phyloP scores from a whole-genome alignment of 2,113 vertebrate genomes.

The Colius striatus region DNA sequence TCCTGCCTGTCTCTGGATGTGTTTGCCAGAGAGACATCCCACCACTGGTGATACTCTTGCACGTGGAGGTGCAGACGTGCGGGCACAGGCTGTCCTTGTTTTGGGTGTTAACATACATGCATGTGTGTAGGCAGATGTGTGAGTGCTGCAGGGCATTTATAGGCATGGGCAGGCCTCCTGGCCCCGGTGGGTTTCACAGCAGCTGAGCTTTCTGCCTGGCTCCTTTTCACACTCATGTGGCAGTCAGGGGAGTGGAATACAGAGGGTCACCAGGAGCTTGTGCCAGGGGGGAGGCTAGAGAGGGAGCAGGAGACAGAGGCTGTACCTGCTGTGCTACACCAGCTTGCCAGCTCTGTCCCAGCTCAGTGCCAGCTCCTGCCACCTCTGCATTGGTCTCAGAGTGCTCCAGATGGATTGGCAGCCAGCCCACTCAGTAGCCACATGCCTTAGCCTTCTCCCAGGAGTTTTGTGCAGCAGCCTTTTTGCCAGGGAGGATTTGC shows the following conservation, averaged over 20 bases:
- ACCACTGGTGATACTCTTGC: rapidly evolving
- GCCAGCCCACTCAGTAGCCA: neutral
- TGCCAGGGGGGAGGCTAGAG: neutral
- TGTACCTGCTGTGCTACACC: neutral
- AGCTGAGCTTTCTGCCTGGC: neutral
- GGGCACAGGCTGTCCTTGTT: neutral
- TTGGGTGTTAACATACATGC: neutral
- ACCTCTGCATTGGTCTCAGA: neutral
- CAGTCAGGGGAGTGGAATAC: neutral
- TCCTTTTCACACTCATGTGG: neutral
- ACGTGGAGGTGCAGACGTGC: neutral
- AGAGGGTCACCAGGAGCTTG: neutral
- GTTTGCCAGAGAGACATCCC: neutral
- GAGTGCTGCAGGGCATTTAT: neutral
- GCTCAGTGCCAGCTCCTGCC: neutral
- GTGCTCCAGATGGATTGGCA: neutral
- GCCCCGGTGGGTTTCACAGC: neutral
- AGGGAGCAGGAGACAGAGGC: neutral
- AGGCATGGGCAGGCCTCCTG: neutral
- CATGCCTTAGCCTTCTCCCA: neutral
- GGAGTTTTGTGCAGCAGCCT: neutral
- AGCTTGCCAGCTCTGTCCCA: neutral
- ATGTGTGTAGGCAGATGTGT: rapidly evolving
- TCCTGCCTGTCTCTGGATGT: neutral
- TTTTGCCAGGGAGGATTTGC: neutral